Evolutionary conservation across 1,140 invertebrate species (phyloP), one percentile per base, ranked within the genome.

Genomic region (Pygmarrhopalites habei): DNA sequence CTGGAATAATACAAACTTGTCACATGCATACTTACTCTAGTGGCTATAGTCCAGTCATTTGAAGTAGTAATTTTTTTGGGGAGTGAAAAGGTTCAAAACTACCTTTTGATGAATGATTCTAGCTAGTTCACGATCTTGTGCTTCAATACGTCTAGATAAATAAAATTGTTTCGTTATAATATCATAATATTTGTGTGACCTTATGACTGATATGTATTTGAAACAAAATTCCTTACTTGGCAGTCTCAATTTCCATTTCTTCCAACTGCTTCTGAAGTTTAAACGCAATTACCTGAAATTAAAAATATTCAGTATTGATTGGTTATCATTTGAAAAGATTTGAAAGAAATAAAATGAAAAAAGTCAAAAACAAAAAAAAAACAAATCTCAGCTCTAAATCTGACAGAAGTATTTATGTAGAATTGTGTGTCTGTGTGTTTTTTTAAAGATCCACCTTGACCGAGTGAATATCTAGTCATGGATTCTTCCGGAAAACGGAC

Each of bases 111-210:
- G 91, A 43, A 96, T 78, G 73, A 95, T 83, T 72, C 86, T 83
- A 0, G 92, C 92, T 2, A 95, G 77, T 75, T 95, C 89, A 51
- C 89, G 84, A 75, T 96, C 92, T 74, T 95, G 91, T 3, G 87
- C 87, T 77, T 96, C 92, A 63, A 86, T 74, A 67, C 88, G 81
- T 72, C 85, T 82, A 76, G n/a, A n/a, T n/a, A n/a, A n/a, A n/a
- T n/a, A n/a, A n/a, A n/a, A n/a, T n/a, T n/a, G n/a, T n/a, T n/a
- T n/a, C n/a, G n/a, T n/a, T n/a, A n/a, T n/a, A n/a, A n/a, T n/a
- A n/a, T n/a, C n/a, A n/a, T n/a, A n/a, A n/a, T n/a, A n/a, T n/a
- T n/a, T n/a, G n/a, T n/a, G n/a, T n/a, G n/a, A n/a, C n/a, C n/a
- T n/a, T n/a, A n/a, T n/a, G n/a, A n/a, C n/a, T n/a, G n/a, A n/a